Conservation (phyloP, 2,888 invertebrate genomes). For the Tetrapedia diversipes region DNA sequence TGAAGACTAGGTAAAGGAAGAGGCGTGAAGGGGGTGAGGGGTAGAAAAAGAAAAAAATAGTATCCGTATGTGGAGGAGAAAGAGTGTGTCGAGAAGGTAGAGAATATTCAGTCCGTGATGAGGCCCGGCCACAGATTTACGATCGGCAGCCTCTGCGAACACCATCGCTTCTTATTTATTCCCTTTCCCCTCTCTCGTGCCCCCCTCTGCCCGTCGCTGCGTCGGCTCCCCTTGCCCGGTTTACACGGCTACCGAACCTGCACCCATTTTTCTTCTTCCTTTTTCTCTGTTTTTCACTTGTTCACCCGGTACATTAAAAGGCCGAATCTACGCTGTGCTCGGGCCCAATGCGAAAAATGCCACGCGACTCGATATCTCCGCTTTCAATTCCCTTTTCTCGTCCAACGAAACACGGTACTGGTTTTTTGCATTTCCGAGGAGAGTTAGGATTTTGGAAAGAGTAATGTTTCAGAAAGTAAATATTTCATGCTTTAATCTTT, state of each 20-base stretch:
- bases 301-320: conserved; percentile 50
- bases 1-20: background rate
- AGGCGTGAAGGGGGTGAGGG: conserved; percentile 14
- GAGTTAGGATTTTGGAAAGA: no score
- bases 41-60: conserved; percentile 9
- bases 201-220: conserved; percentile 30
- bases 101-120: conserved; percentile 78
- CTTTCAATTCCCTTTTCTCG: background rate
- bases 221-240: conserved; percentile 44
- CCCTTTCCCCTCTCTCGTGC: conserved; percentile 66
- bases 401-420: no score
- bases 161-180: conserved; percentile 74
- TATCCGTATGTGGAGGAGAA: conserved; percentile 1
- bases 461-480: no score
- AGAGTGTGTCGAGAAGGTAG: conserved; percentile 40
- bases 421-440: no score
- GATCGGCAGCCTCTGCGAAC: conserved; percentile 76
- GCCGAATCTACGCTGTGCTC: conserved; percentile 25
- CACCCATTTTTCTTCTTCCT: conserved; percentile 50
- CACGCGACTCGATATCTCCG: conserved; percentile 71
- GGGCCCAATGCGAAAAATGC: conserved; percentile 67
- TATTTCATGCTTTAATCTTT: no score
- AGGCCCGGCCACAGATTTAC: conserved; percentile 80
- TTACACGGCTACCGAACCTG: conserved; percentile 66
- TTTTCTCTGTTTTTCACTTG: conserved; percentile 41